phyloP scores from a whole-genome alignment of 2,888 invertebrate genomes.

The Frankliniella fusca region DNA sequence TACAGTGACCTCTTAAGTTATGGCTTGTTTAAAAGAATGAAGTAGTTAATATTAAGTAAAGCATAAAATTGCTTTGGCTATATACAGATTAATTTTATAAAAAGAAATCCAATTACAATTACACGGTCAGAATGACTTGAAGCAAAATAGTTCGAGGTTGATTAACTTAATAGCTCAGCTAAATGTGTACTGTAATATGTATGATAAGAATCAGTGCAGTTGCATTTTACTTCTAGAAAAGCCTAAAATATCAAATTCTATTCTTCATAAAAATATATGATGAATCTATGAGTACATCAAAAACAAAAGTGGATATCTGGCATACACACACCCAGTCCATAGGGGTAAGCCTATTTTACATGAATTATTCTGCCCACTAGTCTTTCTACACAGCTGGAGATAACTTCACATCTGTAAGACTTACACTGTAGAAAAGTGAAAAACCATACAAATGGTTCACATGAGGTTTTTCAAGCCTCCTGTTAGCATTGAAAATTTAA shows the following conservation, averaged over 20 bases:
- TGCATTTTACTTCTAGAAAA: not conserved
- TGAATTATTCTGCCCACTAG: too few relatives aligned
- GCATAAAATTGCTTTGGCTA: constrained; percentile 14
- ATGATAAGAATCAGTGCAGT: not conserved
- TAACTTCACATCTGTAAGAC: too few relatives aligned
- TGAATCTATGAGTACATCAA: not conserved
- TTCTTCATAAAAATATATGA: not conserved
- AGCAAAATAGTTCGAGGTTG: not conserved
- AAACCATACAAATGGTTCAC: too few relatives aligned
- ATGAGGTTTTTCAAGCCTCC: too few relatives aligned
- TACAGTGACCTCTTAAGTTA: too few relatives aligned
- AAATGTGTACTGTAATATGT: not conserved
- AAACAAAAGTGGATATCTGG: not conserved
- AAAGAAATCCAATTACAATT: not conserved
- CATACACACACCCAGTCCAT: too few relatives aligned
- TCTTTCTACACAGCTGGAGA: too few relatives aligned
- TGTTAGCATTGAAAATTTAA: too few relatives aligned
- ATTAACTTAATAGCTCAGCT: not conserved
- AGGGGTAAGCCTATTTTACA: too few relatives aligned
- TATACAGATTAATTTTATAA: not conserved
- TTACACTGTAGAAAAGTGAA: too few relatives aligned
- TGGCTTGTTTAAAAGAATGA: not conserved
- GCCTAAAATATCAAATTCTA: not conserved
- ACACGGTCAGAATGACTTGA: not conserved
- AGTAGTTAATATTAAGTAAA: constrained; percentile 19